Conservation (phyloP, 2,888 invertebrate species). For the Choristoneura rosaceana region DNA sequence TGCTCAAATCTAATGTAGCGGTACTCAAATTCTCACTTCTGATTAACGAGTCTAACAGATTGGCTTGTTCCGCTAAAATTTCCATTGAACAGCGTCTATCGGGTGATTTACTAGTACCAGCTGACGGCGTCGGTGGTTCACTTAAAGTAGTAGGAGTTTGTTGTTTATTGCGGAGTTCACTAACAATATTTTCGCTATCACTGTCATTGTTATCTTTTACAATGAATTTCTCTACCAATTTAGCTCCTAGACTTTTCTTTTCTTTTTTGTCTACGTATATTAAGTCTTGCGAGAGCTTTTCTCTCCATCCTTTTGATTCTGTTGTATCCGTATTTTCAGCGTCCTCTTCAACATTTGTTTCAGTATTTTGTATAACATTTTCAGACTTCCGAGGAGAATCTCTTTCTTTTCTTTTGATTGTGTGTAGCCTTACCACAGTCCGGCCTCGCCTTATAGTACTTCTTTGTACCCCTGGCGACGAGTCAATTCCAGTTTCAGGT, state of each 20-base stretch:
- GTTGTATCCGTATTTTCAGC: conserved; percentile 37
- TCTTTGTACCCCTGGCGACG: conserved; percentile 72
- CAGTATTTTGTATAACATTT: conserved; percentile 46
- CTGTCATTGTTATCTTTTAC: conserved; percentile 86
- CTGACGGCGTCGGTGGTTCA: conserved; percentile 44
- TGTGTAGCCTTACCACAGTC: conserved; percentile 90
- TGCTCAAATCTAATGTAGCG: conserved; percentile 74
- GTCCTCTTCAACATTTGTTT: conserved; percentile 35
- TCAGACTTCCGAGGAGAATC: conserved; percentile 76
- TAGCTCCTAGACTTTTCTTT: conserved; percentile 90
- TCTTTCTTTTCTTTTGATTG: conserved; percentile 83
- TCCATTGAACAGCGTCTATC: conserved; percentile 85
- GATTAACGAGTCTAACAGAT: conserved; percentile 81
- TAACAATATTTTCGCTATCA: conserved; percentile 45
- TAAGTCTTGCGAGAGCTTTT: conserved; percentile 87
- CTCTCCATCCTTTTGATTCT: conserved; percentile 81
- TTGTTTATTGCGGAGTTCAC: conserved; percentile 39
- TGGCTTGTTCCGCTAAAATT: conserved; percentile 84
- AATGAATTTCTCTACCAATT: conserved; percentile 90
- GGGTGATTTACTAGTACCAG: conserved; percentile 58
- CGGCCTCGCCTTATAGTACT: conserved; percentile 90
- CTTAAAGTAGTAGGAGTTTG: conserved; percentile 45
- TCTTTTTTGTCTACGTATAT: conserved; percentile 78
- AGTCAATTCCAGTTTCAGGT: conserved; percentile 75
- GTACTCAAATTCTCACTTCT: conserved; percentile 82